These are phyloP conservation scores for Brenthis ino DNA, from an alignment of 2,888 invertebrate species.

Conservation along the genomic window DNA sequence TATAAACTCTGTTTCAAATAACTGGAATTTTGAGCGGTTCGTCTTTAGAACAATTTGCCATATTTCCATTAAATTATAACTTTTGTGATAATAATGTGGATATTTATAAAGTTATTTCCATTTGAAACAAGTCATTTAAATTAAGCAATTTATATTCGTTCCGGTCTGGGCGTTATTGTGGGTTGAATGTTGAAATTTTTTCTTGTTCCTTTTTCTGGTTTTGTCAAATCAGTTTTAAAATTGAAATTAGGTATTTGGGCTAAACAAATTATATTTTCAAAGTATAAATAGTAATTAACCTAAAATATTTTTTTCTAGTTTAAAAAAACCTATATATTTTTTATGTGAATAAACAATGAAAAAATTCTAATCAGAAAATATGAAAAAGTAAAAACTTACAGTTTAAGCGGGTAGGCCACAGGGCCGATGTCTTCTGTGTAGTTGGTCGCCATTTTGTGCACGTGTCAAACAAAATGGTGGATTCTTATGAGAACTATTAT, in stretches of 20 bases:
- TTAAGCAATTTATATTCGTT: conserved; percentile 42
- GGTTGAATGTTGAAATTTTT: conserved; percentile 29
- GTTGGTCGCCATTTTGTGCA: conserved; percentile 72
- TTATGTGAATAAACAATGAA: neutral
- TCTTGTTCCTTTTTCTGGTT: conserved; percentile 33
- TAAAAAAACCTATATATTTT: neutral
- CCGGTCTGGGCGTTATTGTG: conserved; percentile 33
- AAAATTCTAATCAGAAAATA: neutral
- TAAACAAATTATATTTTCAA: neutral
- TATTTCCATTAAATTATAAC: conserved; percentile 28
- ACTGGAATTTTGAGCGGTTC: conserved; percentile 1
- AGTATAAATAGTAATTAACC: too few species aligned
- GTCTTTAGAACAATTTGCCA: conserved; percentile 22
- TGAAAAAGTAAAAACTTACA: conserved; percentile 58
- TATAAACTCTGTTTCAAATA: conserved; percentile 9
- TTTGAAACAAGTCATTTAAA: conserved; percentile 37
- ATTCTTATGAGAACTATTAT: conserved; percentile 36
- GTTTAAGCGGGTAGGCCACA: conserved; percentile 71
- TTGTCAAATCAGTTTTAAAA: conserved; percentile 31
- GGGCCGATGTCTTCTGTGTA: conserved; percentile 67
- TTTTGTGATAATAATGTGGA: conserved; percentile 24
- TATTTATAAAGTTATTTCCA: conserved; percentile 26
- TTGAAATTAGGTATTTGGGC: conserved; percentile 10
- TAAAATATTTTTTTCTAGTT: too few species aligned
- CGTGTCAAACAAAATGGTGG: conserved; percentile 50